phyloP scores from a whole-genome alignment of 2,113 vertebrate genomes.

The Tyrannus savana region DNA sequence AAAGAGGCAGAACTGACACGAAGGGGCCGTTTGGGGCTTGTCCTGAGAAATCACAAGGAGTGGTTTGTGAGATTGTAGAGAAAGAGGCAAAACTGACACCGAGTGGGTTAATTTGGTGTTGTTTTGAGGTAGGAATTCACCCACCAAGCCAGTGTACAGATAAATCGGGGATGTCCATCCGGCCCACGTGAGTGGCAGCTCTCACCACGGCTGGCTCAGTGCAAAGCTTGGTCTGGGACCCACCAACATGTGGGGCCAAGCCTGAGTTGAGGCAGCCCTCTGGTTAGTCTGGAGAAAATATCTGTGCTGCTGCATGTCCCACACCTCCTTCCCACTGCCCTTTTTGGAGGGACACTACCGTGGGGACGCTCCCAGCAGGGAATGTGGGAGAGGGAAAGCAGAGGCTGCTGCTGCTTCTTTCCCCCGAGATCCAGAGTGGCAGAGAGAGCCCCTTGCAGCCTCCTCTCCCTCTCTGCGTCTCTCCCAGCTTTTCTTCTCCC shows the following conservation, averaged over 20 bases:
- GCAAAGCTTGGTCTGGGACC: background rate
- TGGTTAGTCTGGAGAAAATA: background rate
- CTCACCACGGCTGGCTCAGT: fast-evolving
- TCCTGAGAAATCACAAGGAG: background rate
- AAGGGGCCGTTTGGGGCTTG: background rate
- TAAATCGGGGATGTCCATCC: fast-evolving
- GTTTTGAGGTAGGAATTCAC: background rate
- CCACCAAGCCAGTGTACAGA: background rate
- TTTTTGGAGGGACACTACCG: background rate
- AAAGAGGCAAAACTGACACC: background rate
- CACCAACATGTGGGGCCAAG: fast-evolving
- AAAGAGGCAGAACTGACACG: background rate
- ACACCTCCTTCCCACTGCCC: background rate
- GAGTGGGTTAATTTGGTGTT: background rate
- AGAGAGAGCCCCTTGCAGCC: background rate
- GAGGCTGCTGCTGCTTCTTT: background rate
- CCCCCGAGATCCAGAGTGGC: background rate
- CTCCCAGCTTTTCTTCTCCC: background rate
- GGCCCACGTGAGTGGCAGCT: fast-evolving
- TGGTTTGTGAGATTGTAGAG: fast-evolving
- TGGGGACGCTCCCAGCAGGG: fast-evolving
- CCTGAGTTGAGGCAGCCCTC: background rate
- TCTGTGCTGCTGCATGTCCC: background rate
- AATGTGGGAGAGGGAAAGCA: background rate
- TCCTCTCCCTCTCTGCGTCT: background rate